Percentiles rank a stretch among this genome's conserved stretches.
phyloP scores from a whole-genome alignment of 30 jellyfish, hydroid and myxozoan genomes.

The Hydractinia symbiolongicarpus region DNA sequence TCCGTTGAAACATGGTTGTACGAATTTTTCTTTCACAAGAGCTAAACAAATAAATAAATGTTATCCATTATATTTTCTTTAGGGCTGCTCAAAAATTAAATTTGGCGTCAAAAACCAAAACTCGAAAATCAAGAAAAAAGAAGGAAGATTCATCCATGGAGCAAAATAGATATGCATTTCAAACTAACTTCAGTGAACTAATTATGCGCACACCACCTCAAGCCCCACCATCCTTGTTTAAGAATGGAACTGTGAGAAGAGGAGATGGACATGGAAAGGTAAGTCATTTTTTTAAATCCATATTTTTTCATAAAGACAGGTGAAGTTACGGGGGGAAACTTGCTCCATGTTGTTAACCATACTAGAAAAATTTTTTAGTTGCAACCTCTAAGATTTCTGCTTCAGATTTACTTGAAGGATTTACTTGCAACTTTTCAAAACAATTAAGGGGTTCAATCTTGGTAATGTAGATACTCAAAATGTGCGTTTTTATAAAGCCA shows the following conservation, averaged over 20 bases:
- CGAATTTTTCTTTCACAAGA: no score
- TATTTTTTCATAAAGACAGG: not conserved
- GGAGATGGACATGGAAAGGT: slow-evolving; percentile 86
- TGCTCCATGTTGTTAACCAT: not conserved
- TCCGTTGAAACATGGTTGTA: no score
- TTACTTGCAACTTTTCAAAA: no score
- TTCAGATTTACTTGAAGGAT: no score
- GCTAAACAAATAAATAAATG: no score
- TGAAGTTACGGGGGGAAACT: not conserved
- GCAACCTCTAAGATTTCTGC: no score
- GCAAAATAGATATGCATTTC: slow-evolving; percentile 47
- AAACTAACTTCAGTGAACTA: slow-evolving; percentile 80
- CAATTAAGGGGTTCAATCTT: no score
- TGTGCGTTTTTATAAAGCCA: no score
- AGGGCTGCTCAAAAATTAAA: slow-evolving; percentile 92
- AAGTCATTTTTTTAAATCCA: not conserved
- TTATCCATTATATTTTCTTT: not conserved
- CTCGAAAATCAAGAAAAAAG: slow-evolving; percentile 15
- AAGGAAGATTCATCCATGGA: slow-evolving; percentile 40
- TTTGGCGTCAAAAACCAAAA: slow-evolving; percentile 48
- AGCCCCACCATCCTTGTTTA: slow-evolving; percentile 89
- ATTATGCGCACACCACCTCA: slow-evolving; percentile 92
- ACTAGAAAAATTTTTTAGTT: no score
- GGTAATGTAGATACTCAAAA: no score
- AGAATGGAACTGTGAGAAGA: slow-evolving; percentile 46